Conservation (phyloP, 2,113 vertebrate genomes). For the Xenotilapia caudafasciata region DNA sequence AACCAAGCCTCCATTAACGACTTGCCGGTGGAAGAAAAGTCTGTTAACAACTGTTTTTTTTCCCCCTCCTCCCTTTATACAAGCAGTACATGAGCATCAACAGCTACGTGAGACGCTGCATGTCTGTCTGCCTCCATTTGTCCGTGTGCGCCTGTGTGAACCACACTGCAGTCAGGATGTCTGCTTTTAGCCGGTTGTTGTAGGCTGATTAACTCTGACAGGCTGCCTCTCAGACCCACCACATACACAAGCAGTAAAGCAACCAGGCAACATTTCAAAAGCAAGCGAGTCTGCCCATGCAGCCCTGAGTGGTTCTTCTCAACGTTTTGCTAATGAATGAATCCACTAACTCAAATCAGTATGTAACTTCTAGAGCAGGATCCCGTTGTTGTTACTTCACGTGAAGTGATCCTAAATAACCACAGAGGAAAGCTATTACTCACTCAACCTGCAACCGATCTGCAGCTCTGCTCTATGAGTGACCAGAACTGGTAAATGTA, state of each 20-base stretch:
- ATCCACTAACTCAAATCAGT: background rate
- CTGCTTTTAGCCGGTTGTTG: slow-evolving; percentile 65
- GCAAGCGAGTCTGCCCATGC: background rate
- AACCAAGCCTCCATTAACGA: slow-evolving; percentile 20
- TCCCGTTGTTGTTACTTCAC: background rate
- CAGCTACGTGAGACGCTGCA: background rate
- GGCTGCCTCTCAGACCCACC: slow-evolving; percentile 65
- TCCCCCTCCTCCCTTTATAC: background rate
- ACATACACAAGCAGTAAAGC: slow-evolving; percentile 50
- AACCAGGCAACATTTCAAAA: slow-evolving; percentile 34
- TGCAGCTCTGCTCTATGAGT: too few species aligned
- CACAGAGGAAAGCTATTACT: background rate
- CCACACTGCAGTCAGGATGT: slow-evolving; percentile 50
- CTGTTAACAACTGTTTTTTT: background rate
- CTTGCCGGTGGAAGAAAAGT: slow-evolving; percentile 23
- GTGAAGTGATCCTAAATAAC: background rate
- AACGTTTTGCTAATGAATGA: background rate
- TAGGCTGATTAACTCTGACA: slow-evolving; percentile 70
- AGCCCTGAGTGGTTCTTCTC: background rate
- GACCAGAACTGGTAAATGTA: too few species aligned
- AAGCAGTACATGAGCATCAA: background rate
- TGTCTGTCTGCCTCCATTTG: slow-evolving; percentile 4
- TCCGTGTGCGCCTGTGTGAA: background rate
- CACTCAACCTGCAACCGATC: too few species aligned
- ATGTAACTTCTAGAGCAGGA: background rate